These are phyloP conservation scores for Petrophora chlorosata DNA, from an alignment of 2,888 invertebrate genomes.

Conservation along the genomic window DNA sequence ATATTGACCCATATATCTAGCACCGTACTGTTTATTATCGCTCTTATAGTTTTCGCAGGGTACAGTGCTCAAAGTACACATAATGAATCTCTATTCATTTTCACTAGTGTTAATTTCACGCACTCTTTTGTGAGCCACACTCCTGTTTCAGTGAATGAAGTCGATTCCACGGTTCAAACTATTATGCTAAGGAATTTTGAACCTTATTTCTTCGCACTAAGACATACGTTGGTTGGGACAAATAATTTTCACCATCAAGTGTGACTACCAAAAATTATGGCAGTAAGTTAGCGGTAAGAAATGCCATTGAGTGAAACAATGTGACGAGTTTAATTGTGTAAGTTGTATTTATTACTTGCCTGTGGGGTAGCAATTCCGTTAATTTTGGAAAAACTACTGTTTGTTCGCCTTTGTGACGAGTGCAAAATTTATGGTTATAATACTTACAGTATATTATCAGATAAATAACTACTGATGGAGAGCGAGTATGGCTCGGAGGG, in stretches of 20 bases:
- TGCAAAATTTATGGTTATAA: conserved; percentile 14
- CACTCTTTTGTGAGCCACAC: conserved; percentile 58
- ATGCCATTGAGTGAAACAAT: conserved; percentile 52
- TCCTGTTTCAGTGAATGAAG: conserved; percentile 61
- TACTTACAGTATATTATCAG: background rate
- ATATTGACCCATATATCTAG: too few relatives aligned
- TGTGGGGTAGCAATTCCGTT: conserved; percentile 19
- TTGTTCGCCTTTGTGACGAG: conserved; percentile 13
- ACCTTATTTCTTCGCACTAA: conserved; percentile 35
- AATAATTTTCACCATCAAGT: conserved; percentile 30
- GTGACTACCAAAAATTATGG: conserved; percentile 54
- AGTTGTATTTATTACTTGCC: conserved; percentile 41
- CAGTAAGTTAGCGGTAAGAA: conserved; percentile 48
- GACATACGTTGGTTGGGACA: conserved; percentile 31
- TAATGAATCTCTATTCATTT: conserved; percentile 66
- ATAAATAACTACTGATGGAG: too few relatives aligned
- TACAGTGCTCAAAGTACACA: conserved; percentile 35
- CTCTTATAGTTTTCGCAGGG: background rate
- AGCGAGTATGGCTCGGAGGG: background rate
- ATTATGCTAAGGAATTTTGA: conserved; percentile 32
- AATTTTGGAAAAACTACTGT: conserved; percentile 19
- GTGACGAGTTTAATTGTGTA: conserved; percentile 44
- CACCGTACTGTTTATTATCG: too few relatives aligned
- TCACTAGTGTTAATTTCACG: conserved; percentile 65
- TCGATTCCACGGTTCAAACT: conserved; percentile 33